Evolutionary conservation across 2,113 vertebrate species (phyloP), one percentile per base, ranked within the genome.

Genomic region (Opisthocomus hoazin): DNA sequence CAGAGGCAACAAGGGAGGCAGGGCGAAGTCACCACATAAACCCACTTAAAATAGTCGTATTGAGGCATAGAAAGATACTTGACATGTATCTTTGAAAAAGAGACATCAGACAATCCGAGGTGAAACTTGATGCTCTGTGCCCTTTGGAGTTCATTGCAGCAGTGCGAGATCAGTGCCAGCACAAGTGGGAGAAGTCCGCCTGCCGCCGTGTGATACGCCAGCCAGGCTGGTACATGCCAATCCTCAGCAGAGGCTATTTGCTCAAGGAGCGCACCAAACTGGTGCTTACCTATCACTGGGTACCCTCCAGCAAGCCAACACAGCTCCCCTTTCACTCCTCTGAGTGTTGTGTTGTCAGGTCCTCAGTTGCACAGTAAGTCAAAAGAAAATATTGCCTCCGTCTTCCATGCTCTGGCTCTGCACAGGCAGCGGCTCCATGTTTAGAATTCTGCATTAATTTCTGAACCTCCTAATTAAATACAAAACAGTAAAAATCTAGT

Each of bases 391-490:
- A 41, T 22, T 75, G 10, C 32, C 14, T 88, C 53, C 1, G 0
- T 65, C 34, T 34, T 43, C 37, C 3, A 0, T 41, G 22, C 26
- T 60, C 70, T 68, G 32, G 9, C 32, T 58, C 37, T 54, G 24
- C 19, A n/a, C 17, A 45, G 30, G 41, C n/a, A 76, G 29, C 16
- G 71, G 65, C 32, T 66, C 50, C 37, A 51, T 14, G 15, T 51
- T 92, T 73, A 60, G 30, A 86, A 89, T 30, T 27, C 48, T 89
- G n/a, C 41, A 69, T 73, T 89, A 15, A 73, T 56, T 89, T 86
- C 50, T 80, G 39, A 89, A 84, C 19, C 9, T 92, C 65, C 34
- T 19, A 76, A 83, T 79, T 57, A 88, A 79, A 76, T 20, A 64
- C 3, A 64, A 50, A 90, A 85, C n/a, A 57, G 53, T 46, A 36